Base-by-base conservation (phyloP, 2,797 vertebrate genomes). In the Yasuhikotakia modesta region DNA sequence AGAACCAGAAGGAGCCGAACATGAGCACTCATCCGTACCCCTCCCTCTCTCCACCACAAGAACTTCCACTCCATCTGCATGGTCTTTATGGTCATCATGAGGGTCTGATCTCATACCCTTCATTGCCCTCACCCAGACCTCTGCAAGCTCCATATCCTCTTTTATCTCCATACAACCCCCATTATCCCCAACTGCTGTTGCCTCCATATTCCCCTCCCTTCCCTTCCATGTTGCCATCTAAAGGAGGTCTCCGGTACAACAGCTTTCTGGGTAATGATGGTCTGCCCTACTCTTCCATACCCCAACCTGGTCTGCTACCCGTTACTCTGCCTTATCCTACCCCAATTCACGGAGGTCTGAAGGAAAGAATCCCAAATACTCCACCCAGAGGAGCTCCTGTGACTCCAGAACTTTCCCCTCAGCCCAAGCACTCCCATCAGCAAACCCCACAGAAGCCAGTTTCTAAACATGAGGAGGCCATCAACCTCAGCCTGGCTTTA, bases 331-430 rank as follows among this genome's bases (percentile, higher is more conserved):
- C 89, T 0, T 91, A 87, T 70, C 83, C 85, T 0, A 61, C 82
- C 0, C 72, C 86, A 1, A 55, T 81, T 1, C 87, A 88, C 3
- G 87, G 89, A 1, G 86, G 89, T 32, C 85, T 93, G 72, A 94
- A 92, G 70, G 92, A 92, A 80, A 81, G 85, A 3, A 87, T 88
- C 0, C 84, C 87, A 0, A 90, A 91, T 46, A 76, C 87, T 0
- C 91, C 91, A 0, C 90, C 89, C 0, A 70, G 81, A 5, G 90
- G 91, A 0, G 85, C 92, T 13, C 90, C 90, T 0, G 87, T 87
- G 24, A 91, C 91, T 2, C 92, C 91, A 0, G 90, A 91, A 83
- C 88, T 91, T 55, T 93, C 92, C 0, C 93, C 93, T 0, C 57
- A 86, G 3, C 87, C 87, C 5, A 91, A 90, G 57, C 71, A 79